These are phyloP conservation scores for Pentalonia nigronervosa DNA, from an alignment of 1,140 invertebrate genomes.

Conservation along the genomic window DNA sequence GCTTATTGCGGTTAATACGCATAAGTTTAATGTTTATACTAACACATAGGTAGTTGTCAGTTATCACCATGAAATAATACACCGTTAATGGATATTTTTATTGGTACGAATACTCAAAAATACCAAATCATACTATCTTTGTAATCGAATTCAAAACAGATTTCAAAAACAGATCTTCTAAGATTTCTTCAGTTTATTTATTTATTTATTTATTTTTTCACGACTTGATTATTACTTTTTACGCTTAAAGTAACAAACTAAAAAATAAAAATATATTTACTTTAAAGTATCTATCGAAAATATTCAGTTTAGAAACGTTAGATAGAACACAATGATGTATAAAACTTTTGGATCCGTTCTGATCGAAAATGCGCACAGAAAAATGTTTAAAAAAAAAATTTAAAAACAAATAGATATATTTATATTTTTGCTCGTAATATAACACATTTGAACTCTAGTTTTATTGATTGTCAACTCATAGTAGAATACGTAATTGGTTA, in stretches of 20 bases:
- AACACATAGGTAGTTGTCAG: no score
- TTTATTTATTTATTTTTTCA: background rate
- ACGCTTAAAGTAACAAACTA: background rate
- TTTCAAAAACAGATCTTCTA: background rate
- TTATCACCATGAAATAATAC: no score
- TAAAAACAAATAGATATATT: background rate
- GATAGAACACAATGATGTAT: background rate
- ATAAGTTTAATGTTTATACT: no score
- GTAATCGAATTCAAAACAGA: background rate
- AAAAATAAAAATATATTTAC: background rate
- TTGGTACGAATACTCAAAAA: background rate
- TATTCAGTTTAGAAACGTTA: background rate
- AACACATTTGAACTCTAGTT: background rate
- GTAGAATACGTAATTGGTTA: background rate
- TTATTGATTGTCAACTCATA: background rate
- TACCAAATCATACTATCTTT: background rate
- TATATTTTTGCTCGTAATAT: background rate
- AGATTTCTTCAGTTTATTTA: background rate
- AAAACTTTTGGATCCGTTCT: background rate
- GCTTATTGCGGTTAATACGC: no score
- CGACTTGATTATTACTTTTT: background rate
- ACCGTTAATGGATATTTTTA: no score
- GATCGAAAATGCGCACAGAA: background rate
- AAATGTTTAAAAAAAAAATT: background rate
- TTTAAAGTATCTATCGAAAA: background rate